Evolutionary conservation across 1,140 invertebrate species (phyloP), one percentile per base, ranked within the genome.

Genomic region (Scaptodrosophila lebanonensis): DNA sequence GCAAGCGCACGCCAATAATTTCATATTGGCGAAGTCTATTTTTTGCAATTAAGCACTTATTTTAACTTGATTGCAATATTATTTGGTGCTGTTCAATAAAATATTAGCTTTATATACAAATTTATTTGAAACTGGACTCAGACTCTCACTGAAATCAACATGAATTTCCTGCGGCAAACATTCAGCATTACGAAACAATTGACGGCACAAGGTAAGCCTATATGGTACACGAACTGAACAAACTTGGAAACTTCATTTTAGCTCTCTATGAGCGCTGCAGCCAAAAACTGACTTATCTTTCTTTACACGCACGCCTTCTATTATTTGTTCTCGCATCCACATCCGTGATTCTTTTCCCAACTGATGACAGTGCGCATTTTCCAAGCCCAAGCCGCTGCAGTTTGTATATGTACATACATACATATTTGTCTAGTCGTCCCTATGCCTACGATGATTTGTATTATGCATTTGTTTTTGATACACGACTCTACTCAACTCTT

Each of bases 161-260:
- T 86, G 84, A 86, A 86, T 61, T 86, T 86, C 43, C 44, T 86
- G 59, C 77, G 83, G 30, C 84, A 86, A 72, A 72, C 82, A 39
- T 68, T 86, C 9, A 83, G 56, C 62, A 68, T 86, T 86, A 85
- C 84, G 82, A 86, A 86, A 84, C 79, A 86, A 39, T 53, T 84
- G 49, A 70, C 84, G 33, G 44, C 62, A 17, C 69, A 70, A 39
- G 82, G 84, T 86, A 51, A 76, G 69, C 39, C 33, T 11, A 1
- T 9, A 29, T 17, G 11, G 13, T 2, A 2, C 15, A 39, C 29
- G 56, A 25, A 25, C n/a, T 9, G 30, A 9, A 22, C n/a, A 9
- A 29, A 7, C 20, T 15, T 13, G 12, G 27, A 2, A 3, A 13
- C 16, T 29, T 50, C 16, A 7, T 12, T 27, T 30, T n/a, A n/a